phyloP scores from a whole-genome alignment of 92 coral and sea anemone genomes.

The Porites cylindrica region DNA sequence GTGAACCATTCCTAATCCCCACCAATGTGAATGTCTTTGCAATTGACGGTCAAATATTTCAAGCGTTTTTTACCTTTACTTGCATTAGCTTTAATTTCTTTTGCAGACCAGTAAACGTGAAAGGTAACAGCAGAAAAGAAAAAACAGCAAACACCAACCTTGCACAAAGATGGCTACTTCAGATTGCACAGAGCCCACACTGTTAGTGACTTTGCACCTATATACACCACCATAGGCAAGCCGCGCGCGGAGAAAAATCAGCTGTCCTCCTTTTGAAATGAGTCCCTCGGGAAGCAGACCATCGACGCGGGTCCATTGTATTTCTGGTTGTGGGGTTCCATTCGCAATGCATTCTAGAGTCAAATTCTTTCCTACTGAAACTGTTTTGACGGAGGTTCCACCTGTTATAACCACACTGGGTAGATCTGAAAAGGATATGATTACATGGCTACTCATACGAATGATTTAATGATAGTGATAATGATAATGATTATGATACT shows the following conservation, averaged over 20 bases:
- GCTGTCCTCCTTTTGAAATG: constrained; percentile 52
- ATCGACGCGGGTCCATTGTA: constrained; percentile 78
- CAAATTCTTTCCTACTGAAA: constrained; percentile 82
- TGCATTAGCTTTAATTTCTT: too few species aligned
- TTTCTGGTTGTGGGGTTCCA: constrained; percentile 74
- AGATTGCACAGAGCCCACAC: constrained; percentile 90
- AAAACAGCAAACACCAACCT: constrained; percentile 53
- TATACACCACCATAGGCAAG: constrained; percentile 74
- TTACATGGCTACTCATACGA: background rate
- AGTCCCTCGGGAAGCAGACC: constrained; percentile 70
- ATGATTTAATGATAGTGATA: too few species aligned
- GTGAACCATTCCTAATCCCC: background rate
- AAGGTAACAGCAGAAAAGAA: background rate
- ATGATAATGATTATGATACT: too few species aligned
- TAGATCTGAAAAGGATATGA: constrained; percentile 54
- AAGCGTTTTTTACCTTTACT: too few species aligned
- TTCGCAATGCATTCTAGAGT: constrained; percentile 84
- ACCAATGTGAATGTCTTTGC: too few species aligned
- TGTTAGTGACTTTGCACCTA: constrained; percentile 75
- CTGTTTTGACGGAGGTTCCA: constrained; percentile 80
- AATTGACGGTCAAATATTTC: too few species aligned
- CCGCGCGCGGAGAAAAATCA: constrained; percentile 68
- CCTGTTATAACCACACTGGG: constrained; percentile 78
- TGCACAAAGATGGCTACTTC: constrained; percentile 82
- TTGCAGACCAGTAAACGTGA: background rate